Percentiles rank a stretch among this genome's conserved stretches.
Evolutionary conservation across 2,888 invertebrate genomes (phyloP).

Genomic region (Diploptera punctata): DNA sequence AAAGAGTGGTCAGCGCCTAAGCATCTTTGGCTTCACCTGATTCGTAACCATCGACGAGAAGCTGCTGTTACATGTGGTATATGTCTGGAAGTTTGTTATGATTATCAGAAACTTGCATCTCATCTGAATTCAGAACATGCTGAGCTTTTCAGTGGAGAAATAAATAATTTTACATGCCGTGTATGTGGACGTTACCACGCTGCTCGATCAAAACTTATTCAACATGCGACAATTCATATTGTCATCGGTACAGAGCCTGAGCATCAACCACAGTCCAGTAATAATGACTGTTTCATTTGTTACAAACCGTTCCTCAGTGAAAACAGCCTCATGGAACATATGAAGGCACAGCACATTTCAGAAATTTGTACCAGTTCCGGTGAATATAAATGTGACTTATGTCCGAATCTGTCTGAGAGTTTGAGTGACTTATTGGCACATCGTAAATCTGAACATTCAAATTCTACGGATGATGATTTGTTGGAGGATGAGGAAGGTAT

Average conservation of each 20-base stretch:
- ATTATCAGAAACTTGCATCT: conserved; percentile 58
- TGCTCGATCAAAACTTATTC: conserved; percentile 61
- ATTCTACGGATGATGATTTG: neutral
- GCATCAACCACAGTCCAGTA: conserved; percentile 28
- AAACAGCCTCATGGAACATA: neutral
- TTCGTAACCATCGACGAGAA: conserved; percentile 62
- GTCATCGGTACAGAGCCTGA: conserved; percentile 28
- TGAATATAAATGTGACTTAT: neutral
- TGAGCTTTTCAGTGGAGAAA: conserved; percentile 58
- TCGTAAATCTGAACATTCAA: neutral
- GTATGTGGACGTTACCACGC: conserved; percentile 63
- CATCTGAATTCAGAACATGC: conserved; percentile 60
- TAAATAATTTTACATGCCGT: conserved; percentile 64
- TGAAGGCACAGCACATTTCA: neutral
- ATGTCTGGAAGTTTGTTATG: conserved; percentile 61
- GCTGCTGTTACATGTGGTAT: conserved; percentile 66
- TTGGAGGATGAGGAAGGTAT: neutral
- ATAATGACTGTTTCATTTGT: conserved; percentile 5
- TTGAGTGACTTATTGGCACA: conserved; percentile 6
- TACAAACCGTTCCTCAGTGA: neutral
- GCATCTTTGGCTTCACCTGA: conserved; percentile 66
- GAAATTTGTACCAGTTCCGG: neutral
- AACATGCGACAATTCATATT: conserved; percentile 63
- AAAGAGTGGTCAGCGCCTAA: conserved; percentile 67
- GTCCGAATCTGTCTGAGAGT: conserved; percentile 1